These are phyloP conservation scores for Acanthopleura granulata DNA, from an alignment of 2,888 invertebrate species.

Conservation along the genomic window DNA sequence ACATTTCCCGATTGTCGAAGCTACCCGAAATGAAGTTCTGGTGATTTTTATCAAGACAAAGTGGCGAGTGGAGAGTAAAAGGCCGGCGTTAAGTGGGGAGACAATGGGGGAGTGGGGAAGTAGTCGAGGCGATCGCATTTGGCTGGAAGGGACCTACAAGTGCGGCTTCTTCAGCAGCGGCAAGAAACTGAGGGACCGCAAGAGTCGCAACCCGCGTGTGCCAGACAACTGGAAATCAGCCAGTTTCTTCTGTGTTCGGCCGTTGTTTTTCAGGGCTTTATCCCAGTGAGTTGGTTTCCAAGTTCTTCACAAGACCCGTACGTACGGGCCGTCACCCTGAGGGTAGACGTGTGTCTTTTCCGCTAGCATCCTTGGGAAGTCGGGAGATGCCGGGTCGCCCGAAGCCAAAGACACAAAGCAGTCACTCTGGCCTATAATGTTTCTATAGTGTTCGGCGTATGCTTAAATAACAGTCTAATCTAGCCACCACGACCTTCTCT, in stretches of 20 bases:
- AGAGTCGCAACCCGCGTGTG: no score
- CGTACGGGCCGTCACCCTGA: background rate
- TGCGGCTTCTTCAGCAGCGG: no score
- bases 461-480: background rate
- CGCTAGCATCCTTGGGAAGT: constrained; percentile 6
- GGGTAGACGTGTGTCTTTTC: constrained; percentile 12
- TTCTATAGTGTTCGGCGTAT: background rate
- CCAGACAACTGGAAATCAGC: no score
- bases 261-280: no score
- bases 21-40: background rate
- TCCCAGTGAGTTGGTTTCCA: no score
- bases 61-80: no score
- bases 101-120: background rate
- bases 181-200: no score
- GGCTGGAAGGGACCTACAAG: no score
- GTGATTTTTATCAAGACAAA: background rate
- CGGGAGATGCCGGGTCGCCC: constrained; percentile 4
- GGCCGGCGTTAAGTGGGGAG: background rate
- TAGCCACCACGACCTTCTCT: background rate
- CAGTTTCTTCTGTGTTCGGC: no score
- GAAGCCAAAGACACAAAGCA: background rate
- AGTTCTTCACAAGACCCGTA: no score
- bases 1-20: background rate
- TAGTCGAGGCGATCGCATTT: no score
- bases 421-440: background rate